phyloP scores from a whole-genome alignment of 2,888 invertebrate species.

The Chelonus formosanus region DNA sequence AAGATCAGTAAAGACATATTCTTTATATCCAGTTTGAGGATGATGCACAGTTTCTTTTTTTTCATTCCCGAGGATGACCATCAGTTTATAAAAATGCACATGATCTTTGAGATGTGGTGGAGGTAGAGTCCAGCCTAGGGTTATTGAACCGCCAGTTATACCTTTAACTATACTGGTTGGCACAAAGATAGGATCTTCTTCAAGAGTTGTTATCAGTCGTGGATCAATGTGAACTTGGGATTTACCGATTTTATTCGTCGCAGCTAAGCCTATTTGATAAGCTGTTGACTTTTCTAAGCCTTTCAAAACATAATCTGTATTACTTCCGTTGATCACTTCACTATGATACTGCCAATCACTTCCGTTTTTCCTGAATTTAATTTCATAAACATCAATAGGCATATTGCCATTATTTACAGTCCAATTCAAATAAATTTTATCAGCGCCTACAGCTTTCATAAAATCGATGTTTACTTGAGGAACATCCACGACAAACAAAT shows the following conservation, averaged over 20 bases:
- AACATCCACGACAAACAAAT: constrained; percentile 73
- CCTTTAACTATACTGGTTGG: constrained; percentile 82
- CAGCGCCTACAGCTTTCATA: constrained; percentile 78
- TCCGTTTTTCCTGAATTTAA: constrained; percentile 67
- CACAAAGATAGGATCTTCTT: constrained; percentile 79
- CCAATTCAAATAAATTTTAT: constrained; percentile 84
- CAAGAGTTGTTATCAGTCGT: constrained; percentile 71
- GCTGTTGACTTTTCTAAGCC: constrained; percentile 73
- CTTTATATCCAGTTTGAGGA: constrained; percentile 71
- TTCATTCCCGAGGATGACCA: constrained; percentile 68
- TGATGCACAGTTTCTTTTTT: constrained; percentile 71
- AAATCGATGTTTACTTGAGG: constrained; percentile 78
- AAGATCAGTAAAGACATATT: constrained; percentile 81
- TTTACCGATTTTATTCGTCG: constrained; percentile 73
- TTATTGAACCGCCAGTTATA: constrained; percentile 76
- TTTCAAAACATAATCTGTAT: constrained; percentile 75
- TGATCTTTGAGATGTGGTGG: constrained; percentile 73
- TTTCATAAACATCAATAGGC: constrained; percentile 70
- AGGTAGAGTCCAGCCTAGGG: constrained; percentile 81
- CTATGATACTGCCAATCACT: constrained; percentile 71
- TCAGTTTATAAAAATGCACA: constrained; percentile 79
- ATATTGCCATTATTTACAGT: constrained; percentile 81
- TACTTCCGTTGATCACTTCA: constrained; percentile 71
- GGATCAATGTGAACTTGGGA: constrained; percentile 68
- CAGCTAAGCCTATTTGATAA: constrained; percentile 75